phyloP scores from a whole-genome alignment of 2,113 vertebrate species.

The Forbesichthys agassizii region DNA sequence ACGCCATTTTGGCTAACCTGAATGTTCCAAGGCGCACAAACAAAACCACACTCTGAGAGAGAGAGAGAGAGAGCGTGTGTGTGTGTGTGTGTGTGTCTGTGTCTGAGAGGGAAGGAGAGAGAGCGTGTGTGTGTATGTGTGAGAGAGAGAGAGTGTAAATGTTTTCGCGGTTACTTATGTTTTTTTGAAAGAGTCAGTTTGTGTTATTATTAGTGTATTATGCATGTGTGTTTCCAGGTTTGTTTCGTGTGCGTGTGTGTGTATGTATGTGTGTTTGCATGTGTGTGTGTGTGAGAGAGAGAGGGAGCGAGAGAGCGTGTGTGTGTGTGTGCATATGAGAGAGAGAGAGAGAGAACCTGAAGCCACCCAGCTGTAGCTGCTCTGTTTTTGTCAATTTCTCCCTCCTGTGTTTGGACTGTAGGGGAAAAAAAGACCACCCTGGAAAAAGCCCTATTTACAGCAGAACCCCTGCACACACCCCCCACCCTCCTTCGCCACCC shows the following conservation, averaged over 20 bases:
- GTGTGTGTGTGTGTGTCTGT: background rate
- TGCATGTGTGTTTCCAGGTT: background rate
- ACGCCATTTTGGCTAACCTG: conserved; percentile 35
- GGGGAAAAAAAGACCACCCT: conserved; percentile 53
- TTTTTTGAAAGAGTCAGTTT: background rate
- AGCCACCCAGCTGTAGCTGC: conserved; percentile 38
- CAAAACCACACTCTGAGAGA: conserved; percentile 40
- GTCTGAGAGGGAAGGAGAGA: background rate
- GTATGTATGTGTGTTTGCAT: background rate
- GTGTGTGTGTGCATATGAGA: background rate
- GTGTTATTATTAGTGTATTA: background rate
- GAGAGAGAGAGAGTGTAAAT: background rate
- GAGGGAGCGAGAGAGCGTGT: background rate
- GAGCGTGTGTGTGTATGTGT: too few relatives aligned
- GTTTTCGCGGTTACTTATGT: background rate
- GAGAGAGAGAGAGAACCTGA: background rate
- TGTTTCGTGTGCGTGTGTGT: background rate
- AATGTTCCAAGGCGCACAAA: conserved; percentile 40
- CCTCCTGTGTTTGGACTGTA: conserved; percentile 40
- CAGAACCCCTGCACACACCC: background rate
- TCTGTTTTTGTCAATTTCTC: conserved; percentile 31
- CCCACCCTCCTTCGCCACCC: background rate
- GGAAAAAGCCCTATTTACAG: conserved; percentile 32
- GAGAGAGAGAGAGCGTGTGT: background rate
- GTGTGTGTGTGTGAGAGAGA: background rate